These are phyloP conservation scores for Pseudopodoces humilis DNA, from an alignment of 2,113 vertebrate genomes.

Conservation along the genomic window DNA sequence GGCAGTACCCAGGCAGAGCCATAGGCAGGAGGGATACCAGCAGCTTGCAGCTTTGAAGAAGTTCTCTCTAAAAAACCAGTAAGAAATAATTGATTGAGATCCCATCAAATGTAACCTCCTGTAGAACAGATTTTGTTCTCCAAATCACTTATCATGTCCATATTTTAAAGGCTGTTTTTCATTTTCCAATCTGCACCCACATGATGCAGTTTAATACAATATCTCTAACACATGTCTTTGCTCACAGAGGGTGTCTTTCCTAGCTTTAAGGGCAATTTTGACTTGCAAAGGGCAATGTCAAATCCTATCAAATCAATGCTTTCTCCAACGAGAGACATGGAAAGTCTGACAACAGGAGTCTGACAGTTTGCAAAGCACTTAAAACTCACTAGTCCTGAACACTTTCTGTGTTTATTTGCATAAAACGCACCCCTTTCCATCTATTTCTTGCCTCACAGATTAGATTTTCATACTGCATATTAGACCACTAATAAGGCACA, in stretches of 20 bases:
- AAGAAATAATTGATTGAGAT: neutral
- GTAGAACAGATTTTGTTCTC: neutral
- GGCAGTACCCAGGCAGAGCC: neutral
- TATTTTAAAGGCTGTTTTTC: neutral
- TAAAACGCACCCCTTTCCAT: slow-evolving; percentile 17
- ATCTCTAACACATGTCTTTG: neutral
- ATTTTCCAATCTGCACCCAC: neutral
- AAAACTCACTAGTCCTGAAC: slow-evolving; percentile 36
- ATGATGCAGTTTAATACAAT: neutral
- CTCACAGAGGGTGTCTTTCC: neutral
- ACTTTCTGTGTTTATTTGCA: slow-evolving; percentile 49
- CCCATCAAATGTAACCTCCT: neutral
- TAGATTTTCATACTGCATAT: slow-evolving; percentile 34
- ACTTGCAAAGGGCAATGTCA: neutral
- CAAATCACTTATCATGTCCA: neutral
- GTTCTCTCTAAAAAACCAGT: neutral
- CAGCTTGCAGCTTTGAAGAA: neutral
- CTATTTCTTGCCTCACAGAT: slow-evolving; percentile 42
- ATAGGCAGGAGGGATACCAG: neutral
- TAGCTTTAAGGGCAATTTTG: neutral
- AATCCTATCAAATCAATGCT: neutral
- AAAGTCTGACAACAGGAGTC: neutral
- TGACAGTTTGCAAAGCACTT: slow-evolving; percentile 14
- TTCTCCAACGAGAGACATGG: rapidly evolving
- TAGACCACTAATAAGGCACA: slow-evolving; percentile 26